phyloP scores from a whole-genome alignment of 1,140 invertebrate genomes.

The Hermetia illucens region DNA sequence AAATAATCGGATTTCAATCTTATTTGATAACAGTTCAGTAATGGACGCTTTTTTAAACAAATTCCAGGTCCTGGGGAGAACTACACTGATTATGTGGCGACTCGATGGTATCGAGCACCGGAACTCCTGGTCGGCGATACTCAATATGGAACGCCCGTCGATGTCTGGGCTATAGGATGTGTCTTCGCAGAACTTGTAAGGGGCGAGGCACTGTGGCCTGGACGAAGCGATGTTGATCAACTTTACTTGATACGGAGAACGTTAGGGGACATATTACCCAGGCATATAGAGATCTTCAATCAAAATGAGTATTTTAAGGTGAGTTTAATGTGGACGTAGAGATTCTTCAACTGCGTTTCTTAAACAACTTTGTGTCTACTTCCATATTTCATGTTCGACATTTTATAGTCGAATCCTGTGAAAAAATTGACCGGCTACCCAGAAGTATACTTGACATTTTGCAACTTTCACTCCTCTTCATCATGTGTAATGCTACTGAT shows the following conservation, averaged over 20 bases:
- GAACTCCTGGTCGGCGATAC: constrained; percentile 96
- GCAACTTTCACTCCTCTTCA: no score
- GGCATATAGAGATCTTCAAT: constrained; percentile 91
- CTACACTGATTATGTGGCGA: constrained; percentile 99
- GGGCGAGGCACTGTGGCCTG: constrained; percentile 94
- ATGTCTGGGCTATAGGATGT: constrained; percentile 65
- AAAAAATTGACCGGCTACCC: no score
- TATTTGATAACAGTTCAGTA: not conserved
- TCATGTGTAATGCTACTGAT: no score
- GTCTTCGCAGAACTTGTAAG: constrained; percentile 91
- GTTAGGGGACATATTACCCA: constrained; percentile 75
- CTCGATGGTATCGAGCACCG: constrained; percentile 93
- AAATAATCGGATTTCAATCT: not conserved
- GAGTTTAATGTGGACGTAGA: constrained; percentile 23
- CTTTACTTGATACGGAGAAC: constrained; percentile 89
- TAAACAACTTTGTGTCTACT: not conserved
- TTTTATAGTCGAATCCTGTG: no score
- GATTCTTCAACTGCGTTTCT: not conserved
- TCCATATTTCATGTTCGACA: no score
- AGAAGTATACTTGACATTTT: no score
- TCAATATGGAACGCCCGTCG: constrained; percentile 91
- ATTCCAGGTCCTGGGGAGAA: constrained; percentile 74
- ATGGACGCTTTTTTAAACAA: not conserved
- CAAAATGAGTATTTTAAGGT: constrained; percentile 81
- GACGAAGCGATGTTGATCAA: constrained; percentile 97